phyloP scores from a whole-genome alignment of 2,113 vertebrate genomes.

The Festucalex cinctus region DNA sequence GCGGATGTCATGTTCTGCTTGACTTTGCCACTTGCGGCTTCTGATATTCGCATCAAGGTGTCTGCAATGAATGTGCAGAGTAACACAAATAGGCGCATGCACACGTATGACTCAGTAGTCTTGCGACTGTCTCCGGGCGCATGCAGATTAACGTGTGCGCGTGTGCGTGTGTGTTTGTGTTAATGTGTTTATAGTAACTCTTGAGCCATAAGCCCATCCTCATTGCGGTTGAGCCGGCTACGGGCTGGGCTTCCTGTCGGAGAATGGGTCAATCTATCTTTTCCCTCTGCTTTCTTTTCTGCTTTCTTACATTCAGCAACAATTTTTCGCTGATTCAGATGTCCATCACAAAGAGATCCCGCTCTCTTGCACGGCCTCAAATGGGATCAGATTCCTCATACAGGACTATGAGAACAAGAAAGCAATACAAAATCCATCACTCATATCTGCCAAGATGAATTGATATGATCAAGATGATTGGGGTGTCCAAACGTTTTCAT shows the following conservation, averaged over 20 bases:
- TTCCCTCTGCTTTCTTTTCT: constrained; percentile 39
- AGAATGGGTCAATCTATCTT: constrained; percentile 60
- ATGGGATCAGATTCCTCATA: constrained; percentile 60
- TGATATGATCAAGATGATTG: too few species aligned
- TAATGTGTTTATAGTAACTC: constrained; percentile 56
- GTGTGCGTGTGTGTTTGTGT: constrained; percentile 15
- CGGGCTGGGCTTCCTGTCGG: constrained; percentile 53
- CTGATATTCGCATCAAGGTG: background rate
- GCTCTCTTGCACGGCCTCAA: constrained; percentile 53
- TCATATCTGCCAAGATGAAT: background rate
- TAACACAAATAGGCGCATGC: background rate
- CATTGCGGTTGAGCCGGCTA: constrained; percentile 45
- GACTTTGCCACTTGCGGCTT: background rate
- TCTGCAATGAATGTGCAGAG: background rate
- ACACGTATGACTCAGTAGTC: background rate
- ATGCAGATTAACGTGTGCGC: background rate
- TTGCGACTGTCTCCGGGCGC: constrained; percentile 7
- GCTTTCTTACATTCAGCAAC: constrained; percentile 68
- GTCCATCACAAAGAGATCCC: constrained; percentile 56
- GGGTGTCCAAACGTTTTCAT: too few species aligned
- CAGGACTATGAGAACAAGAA: constrained; percentile 27
- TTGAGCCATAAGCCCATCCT: constrained; percentile 59
- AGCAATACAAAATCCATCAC: constrained; percentile 1
- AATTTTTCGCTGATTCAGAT: constrained; percentile 70
- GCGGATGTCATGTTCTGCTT: background rate